These are phyloP conservation scores for Lepus timidus DNA, from an alignment of 2,113 vertebrate species.

Conservation along the genomic window DNA sequence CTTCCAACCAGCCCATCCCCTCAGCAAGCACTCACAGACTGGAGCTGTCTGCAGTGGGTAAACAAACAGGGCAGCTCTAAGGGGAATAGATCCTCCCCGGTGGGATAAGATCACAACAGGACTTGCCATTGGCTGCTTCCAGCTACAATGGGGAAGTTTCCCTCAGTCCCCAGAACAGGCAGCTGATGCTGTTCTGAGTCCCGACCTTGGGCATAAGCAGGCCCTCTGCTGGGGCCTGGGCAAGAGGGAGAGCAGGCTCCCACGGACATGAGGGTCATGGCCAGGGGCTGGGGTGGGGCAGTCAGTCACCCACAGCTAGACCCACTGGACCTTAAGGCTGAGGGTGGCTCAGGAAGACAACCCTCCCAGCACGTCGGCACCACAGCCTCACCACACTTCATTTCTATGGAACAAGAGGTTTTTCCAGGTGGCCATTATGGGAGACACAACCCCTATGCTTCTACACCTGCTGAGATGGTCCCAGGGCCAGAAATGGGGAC, in stretches of 20 bases:
- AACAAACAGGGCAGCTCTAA: background rate
- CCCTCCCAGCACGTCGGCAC: too few species aligned
- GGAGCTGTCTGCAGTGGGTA: background rate
- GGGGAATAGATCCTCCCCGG: background rate
- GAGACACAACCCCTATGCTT: background rate
- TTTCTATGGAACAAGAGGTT: background rate
- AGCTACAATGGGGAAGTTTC: background rate
- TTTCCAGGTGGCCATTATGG: background rate
- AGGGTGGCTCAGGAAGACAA: too few species aligned
- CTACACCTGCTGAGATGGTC: background rate
- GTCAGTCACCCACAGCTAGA: too few species aligned
- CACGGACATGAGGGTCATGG: background rate
- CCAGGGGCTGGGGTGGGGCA: background rate
- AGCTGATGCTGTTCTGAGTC: background rate
- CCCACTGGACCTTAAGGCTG: background rate
- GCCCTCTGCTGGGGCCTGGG: background rate
- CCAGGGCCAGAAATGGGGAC: background rate
- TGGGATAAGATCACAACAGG: background rate
- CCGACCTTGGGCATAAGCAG: background rate
- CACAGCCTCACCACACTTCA: background rate
- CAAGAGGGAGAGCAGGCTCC: background rate
- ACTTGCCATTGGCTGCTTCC: background rate
- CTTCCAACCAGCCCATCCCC: background rate
- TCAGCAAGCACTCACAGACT: background rate
- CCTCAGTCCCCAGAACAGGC: background rate